These are phyloP conservation scores for Pachypanchax playfairii DNA, from an alignment of 2,113 vertebrate genomes.

Conservation along the genomic window DNA sequence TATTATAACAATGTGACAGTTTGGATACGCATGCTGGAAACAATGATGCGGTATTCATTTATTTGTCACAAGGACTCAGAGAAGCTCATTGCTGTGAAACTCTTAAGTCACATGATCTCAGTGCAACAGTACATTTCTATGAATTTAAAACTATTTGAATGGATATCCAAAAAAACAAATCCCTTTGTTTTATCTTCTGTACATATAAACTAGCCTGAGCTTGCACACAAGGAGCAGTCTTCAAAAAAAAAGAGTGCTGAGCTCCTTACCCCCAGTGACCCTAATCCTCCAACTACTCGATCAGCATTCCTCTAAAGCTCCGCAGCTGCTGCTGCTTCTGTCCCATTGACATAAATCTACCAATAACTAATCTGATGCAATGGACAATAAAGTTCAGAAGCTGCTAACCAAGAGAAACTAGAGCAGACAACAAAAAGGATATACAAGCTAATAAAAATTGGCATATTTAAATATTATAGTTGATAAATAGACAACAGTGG, in stretches of 20 bases:
- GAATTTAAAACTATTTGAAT: too few relatives aligned
- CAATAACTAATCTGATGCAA: slow-evolving; percentile 32
- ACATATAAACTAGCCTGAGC: slow-evolving; percentile 7
- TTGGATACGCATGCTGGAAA: too few relatives aligned
- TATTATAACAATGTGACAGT: too few relatives aligned
- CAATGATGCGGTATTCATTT: too few relatives aligned
- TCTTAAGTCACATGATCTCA: too few relatives aligned
- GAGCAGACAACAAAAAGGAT: background rate
- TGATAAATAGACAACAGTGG: background rate
- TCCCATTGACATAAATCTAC: slow-evolving; percentile 56
- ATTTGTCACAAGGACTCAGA: too few relatives aligned
- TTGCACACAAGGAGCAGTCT: slow-evolving; percentile 25
- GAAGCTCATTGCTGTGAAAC: too few relatives aligned
- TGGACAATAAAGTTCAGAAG: slow-evolving; percentile 1
- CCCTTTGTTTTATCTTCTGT: background rate
- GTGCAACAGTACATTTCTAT: too few relatives aligned
- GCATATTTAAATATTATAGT: background rate
- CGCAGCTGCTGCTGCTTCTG: slow-evolving; percentile 37
- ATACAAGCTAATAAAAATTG: background rate
- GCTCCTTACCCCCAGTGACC: slow-evolving; percentile 70
- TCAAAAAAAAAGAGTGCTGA: slow-evolving; percentile 51
- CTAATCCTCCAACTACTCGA: slow-evolving; percentile 68
- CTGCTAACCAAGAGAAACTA: background rate
- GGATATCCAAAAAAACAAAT: too few relatives aligned
- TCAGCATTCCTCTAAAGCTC: slow-evolving; percentile 67